Evolutionary conservation across 2,888 invertebrate genomes (phyloP), one percentile per base, ranked within the genome.

Genomic region (Ceraclea dissimilis): DNA sequence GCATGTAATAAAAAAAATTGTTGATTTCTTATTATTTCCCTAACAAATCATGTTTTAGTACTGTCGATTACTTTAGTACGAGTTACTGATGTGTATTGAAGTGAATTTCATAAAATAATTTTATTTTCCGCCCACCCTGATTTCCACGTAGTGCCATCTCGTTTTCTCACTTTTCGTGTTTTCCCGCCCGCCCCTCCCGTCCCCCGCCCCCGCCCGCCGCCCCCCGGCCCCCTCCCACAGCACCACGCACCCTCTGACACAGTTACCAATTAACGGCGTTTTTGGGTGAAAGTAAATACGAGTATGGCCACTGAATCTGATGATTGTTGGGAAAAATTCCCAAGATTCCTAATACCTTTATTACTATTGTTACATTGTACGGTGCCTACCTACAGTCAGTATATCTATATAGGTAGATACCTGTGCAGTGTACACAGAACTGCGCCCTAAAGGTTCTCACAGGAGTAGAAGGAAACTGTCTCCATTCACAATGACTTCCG

Each of bases 211-310:
- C 18, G 44, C 21, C n/a, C 22, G 20, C 34, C 56, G 18, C 21
- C 39, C 16, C 19, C 10, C 55, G 11, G 16, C 47, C 49, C 13
- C 44, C 50, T 22, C 13, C 31, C 50, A 48, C 49, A 50, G 34
- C 17, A 33, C 52, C 50, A 48, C 49, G 51, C 47, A 13, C 57
- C 60, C 57, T 34, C 57, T 61, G 61, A 61, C 61, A 61, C 59
- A 61, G 54, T 60, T 58, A 54, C 57, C 61, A 58, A 57, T 55
- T 61, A 61, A 61, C 61, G 55, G 50, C 59, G 43, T 57, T 59
- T 56, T 57, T 57, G 52, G 55, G 58, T 21, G 58, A 58, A 58
- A 58, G 58, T 58, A 49, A 54, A 39, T 39, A 39, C 39, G 39
- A 16, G 8, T 16, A 39, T 13, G 13, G 16, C 39, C 39, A 39